Conservation (phyloP, 1,140 invertebrate species). For the Bombus breviceps region DNA sequence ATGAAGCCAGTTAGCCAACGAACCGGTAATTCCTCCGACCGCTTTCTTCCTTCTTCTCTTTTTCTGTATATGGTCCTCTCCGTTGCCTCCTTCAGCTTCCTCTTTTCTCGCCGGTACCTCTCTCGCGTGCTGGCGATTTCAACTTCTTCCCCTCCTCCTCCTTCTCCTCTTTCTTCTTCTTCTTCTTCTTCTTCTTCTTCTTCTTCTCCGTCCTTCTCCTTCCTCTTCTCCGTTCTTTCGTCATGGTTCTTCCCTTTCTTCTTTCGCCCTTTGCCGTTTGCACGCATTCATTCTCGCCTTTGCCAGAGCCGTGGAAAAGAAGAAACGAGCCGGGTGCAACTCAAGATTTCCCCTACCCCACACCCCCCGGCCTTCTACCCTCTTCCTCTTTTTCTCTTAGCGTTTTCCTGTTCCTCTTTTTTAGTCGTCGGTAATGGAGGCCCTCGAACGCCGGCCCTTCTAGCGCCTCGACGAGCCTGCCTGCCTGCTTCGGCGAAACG, state of each 20-base stretch:
- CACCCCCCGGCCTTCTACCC: slow-evolving; percentile 45
- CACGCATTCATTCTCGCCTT: slow-evolving; percentile 46
- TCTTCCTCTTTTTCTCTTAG: slow-evolving; percentile 34
- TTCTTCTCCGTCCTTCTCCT: background rate
- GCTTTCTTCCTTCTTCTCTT: slow-evolving; percentile 5
- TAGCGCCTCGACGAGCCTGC: slow-evolving; percentile 72
- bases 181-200: slow-evolving; percentile 12
- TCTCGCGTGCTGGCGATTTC: background rate
- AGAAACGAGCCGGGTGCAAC: slow-evolving; percentile 43
- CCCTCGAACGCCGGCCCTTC: slow-evolving; percentile 73
- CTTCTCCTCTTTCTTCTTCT: background rate
- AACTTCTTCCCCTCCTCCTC: background rate
- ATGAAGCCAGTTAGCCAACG: slow-evolving; percentile 67
- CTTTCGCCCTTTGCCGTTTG: background rate
- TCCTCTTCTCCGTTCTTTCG: background rate
- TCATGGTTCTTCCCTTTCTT: background rate
- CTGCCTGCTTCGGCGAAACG: slow-evolving; percentile 46
- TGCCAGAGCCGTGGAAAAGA: slow-evolving; percentile 31
- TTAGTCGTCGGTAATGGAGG: slow-evolving; percentile 76
- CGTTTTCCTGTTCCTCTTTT: slow-evolving; percentile 60
- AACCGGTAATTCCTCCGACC: slow-evolving; percentile 57
- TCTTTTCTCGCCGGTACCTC: background rate
- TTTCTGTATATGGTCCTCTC: background rate
- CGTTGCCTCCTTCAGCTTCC: slow-evolving; percentile 36
- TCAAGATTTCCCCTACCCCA: slow-evolving; percentile 37